A percentile compares a stretch with the other conserved stretches of the same genome.
Conservation (phyloP, 2,888 invertebrate genomes). For the Chloromyia formosa region DNA sequence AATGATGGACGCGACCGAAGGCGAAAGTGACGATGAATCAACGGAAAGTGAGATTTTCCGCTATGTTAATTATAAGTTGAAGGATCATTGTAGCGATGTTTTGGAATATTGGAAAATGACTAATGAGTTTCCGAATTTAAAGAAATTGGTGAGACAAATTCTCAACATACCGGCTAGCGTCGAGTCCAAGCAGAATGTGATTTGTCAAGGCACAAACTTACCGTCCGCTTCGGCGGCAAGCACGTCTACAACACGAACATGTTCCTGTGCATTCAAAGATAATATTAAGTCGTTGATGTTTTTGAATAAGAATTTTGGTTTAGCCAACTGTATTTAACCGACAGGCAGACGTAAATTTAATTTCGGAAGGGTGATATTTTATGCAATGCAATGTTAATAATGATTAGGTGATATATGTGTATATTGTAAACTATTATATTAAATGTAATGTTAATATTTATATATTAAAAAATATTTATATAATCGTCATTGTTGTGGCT, state of each 20-base stretch:
- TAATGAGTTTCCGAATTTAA: constrained; percentile 41
- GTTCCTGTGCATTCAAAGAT: constrained; percentile 41
- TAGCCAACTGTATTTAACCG: constrained; percentile 24
- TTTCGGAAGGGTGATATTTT: constrained; percentile 20
- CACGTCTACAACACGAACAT: neutral
- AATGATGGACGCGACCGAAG: constrained; percentile 46
- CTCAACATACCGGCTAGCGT: constrained; percentile 46
- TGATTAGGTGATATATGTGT: constrained; percentile 22
- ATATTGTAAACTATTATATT: neutral
- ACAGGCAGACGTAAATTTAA: neutral
- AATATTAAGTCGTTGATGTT: constrained; percentile 38
- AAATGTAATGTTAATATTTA: constrained; percentile 12
- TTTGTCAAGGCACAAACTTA: constrained; percentile 5
- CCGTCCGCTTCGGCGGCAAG: neutral
- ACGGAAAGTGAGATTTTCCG: constrained; percentile 44
- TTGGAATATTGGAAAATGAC: constrained; percentile 42
- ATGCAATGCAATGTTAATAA: constrained; percentile 12
- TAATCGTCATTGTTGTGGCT: no score
- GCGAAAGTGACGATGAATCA: constrained; percentile 43
- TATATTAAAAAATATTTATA: neutral
- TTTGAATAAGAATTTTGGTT: constrained; percentile 33
- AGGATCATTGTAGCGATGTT: constrained; percentile 41
- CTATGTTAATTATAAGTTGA: constrained; percentile 37
- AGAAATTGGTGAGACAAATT: constrained; percentile 40
- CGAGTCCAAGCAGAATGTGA: constrained; percentile 33